These are phyloP conservation scores for Pipistrellus kuhlii DNA, from an alignment of 2,797 vertebrate species.

Conservation along the genomic window DNA sequence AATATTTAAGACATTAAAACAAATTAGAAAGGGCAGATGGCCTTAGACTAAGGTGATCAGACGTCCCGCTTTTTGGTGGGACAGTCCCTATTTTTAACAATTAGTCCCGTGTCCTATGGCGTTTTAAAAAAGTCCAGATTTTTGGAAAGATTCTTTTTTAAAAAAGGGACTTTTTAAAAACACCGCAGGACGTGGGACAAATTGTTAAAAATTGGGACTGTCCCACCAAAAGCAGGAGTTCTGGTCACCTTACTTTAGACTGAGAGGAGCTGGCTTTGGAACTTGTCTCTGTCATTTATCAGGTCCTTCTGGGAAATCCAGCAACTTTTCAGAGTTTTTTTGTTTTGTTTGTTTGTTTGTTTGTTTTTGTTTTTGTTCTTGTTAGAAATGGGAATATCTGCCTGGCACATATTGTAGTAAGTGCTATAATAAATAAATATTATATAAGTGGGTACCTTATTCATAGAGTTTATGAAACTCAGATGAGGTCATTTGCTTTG, in stretches of 20 bases:
- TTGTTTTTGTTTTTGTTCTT: not conserved
- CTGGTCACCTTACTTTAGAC: too few relatives aligned
- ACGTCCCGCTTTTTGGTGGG: too few relatives aligned
- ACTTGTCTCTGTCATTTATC: not conserved
- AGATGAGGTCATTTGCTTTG: not conserved
- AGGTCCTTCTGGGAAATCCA: not conserved
- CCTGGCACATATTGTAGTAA: not conserved
- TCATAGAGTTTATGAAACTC: not conserved
- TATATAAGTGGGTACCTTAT: not conserved
- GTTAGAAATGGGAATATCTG: not conserved
- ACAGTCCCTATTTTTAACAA: too few relatives aligned
- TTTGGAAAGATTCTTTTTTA: too few relatives aligned
- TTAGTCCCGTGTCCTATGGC: too few relatives aligned
- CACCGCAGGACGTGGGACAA: too few relatives aligned
- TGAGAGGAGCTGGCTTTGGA: not conserved
- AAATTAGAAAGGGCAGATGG: not conserved
- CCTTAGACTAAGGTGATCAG: too few relatives aligned
- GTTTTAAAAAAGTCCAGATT: too few relatives aligned
- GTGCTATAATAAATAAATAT: not conserved
- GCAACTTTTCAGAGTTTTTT: constrained; percentile 33
- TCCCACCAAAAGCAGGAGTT: too few relatives aligned
- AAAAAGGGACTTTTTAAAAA: too few relatives aligned
- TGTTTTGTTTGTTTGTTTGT: constrained; percentile 6
- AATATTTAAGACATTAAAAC: constrained; percentile 42
- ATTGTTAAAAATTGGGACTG: too few relatives aligned